Evolutionary conservation across 2,888 invertebrate genomes (phyloP).

Genomic region (Zygothrica quintamaculata): DNA sequence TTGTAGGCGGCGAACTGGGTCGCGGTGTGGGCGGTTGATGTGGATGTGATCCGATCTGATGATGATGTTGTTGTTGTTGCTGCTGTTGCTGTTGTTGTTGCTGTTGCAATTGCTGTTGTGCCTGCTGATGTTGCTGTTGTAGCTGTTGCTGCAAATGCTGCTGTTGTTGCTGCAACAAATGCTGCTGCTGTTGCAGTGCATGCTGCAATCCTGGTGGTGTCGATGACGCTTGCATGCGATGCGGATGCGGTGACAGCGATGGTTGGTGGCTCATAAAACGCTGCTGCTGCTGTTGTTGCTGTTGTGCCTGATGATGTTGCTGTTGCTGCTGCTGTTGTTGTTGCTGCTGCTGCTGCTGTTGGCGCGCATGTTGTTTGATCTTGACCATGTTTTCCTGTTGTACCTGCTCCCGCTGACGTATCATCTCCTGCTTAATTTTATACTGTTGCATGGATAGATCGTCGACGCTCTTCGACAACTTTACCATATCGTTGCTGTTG

Average conservation of each 20-base stretch:
- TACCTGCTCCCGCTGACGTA: slow-evolving; percentile 81
- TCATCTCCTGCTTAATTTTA: slow-evolving; percentile 79
- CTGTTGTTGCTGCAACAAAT: slow-evolving; percentile 69
- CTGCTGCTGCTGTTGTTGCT: slow-evolving; percentile 72
- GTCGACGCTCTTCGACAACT: slow-evolving; percentile 81
- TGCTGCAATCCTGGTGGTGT: slow-evolving; percentile 72
- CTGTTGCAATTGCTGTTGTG: slow-evolving; percentile 56
- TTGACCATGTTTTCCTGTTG: slow-evolving; percentile 83
- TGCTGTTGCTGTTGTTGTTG: slow-evolving; percentile 65
- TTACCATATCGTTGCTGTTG: slow-evolving; percentile 76
- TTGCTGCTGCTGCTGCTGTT: slow-evolving; percentile 77
- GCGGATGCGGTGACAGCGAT: slow-evolving; percentile 72
- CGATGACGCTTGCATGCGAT: slow-evolving; percentile 66
- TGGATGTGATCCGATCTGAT: slow-evolving; percentile 65
- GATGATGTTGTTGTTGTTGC: too few relatives aligned
- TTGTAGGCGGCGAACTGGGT: slow-evolving; percentile 78
- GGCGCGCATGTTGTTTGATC: slow-evolving; percentile 81
- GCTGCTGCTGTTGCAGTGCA: slow-evolving; percentile 77
- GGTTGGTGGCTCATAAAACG: slow-evolving; percentile 69
- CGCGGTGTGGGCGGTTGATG: slow-evolving; percentile 66
- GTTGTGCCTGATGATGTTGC: slow-evolving; percentile 68
- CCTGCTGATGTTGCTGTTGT: slow-evolving; percentile 42
- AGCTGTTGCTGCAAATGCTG: slow-evolving; percentile 63
- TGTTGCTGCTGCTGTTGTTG: slow-evolving; percentile 70
- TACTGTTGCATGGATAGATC: slow-evolving; percentile 81